phyloP scores from a whole-genome alignment of 2,113 vertebrate genomes.

The Mus pahari region DNA sequence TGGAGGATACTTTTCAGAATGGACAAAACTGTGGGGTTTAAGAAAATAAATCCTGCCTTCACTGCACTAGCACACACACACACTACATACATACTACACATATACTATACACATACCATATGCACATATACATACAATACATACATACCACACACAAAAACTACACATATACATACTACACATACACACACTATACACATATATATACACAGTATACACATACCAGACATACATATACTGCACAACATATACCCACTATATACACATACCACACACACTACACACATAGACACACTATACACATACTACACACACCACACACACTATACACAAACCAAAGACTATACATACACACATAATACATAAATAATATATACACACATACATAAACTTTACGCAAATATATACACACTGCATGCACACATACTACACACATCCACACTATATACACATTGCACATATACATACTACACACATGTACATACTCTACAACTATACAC shows the following conservation, averaged over 20 bases:
- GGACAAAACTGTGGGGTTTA: neutral
- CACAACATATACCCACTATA: neutral
- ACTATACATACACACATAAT: neutral
- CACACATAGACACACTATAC: neutral
- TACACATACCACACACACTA: neutral
- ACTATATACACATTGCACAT: neutral
- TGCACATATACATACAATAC: neutral
- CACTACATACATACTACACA: neutral
- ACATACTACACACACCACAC: neutral
- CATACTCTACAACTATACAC: neutral
- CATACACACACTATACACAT: neutral
- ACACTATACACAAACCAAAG: neutral
- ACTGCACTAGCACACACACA: neutral
- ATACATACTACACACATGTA: neutral
- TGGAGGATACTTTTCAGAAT: neutral
- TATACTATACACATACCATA: neutral
- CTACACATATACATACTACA: neutral
- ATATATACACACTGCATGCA: neutral
- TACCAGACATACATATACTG: neutral
- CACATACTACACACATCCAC: too few species aligned
- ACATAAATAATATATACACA: neutral
- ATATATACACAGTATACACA: neutral
- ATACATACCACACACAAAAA: neutral
- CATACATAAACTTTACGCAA: neutral
- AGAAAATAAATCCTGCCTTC: neutral